These are phyloP conservation scores for Psilanteris sp. DNA, from an alignment of 1,140 invertebrate genomes.

Conservation along the genomic window DNA sequence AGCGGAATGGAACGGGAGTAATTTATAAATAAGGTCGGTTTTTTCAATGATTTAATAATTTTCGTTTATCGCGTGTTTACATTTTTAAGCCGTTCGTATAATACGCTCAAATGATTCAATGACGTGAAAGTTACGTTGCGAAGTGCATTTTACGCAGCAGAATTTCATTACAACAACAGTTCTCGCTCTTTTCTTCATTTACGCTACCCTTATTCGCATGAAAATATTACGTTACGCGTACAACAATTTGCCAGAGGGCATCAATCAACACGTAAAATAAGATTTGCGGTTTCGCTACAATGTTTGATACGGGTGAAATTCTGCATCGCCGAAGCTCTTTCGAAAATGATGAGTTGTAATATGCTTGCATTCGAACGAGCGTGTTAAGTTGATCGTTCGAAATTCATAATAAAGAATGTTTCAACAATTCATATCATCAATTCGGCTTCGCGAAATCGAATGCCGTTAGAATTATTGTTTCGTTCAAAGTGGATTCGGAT, in stretches of 20 bases:
- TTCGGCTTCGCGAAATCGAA: too few relatives aligned
- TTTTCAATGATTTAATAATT: conserved; percentile 4
- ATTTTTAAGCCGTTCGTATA: too few relatives aligned
- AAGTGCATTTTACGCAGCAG: conserved; percentile 42
- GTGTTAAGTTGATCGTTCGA: conserved; percentile 40
- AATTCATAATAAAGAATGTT: too few relatives aligned
- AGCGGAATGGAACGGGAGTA: too few relatives aligned
- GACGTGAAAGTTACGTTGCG: conserved; percentile 34
- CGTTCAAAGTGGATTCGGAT: too few relatives aligned
- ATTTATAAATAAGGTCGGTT: background rate
- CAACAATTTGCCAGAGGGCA: conserved; percentile 53
- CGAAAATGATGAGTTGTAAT: conserved; percentile 47
- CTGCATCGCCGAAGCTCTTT: conserved; percentile 18
- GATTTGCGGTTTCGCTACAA: conserved; percentile 35
- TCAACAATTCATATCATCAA: too few relatives aligned
- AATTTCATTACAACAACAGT: conserved; percentile 44
- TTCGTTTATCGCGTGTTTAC: too few relatives aligned
- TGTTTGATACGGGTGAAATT: conserved; percentile 38
- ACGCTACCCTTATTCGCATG: conserved; percentile 19
- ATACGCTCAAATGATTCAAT: background rate
- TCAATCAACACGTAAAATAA: conserved; percentile 59
- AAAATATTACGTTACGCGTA: conserved; percentile 39
- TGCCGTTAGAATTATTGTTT: background rate
- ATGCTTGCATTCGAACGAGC: conserved; percentile 24
- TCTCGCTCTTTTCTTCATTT: conserved; percentile 53